A percentile compares a stretch with the other conserved stretches of the same genome.
Conservation (phyloP, 2,888 invertebrate species). For the Seira sanloemensis region DNA sequence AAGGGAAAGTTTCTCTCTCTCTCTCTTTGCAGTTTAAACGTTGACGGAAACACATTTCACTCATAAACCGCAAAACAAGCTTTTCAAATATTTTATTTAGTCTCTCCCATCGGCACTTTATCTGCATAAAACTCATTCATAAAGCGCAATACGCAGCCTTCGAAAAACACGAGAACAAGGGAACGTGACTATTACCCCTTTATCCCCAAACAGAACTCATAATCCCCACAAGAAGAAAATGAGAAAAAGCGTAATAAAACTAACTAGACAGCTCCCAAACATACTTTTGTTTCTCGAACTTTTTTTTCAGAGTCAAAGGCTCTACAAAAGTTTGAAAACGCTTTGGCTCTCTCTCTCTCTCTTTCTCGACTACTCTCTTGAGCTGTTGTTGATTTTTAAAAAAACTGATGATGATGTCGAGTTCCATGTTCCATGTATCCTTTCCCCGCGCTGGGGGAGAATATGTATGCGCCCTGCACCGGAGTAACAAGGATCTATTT, state of each 20-base stretch:
- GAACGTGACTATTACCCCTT: not conserved
- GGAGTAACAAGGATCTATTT: constrained; percentile 35
- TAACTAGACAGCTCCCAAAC: not conserved
- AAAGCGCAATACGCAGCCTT: not conserved
- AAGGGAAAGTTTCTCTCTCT: too few relatives aligned
- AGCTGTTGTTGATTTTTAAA: not conserved
- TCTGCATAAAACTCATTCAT: not conserved
- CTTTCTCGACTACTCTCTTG: too few relatives aligned
- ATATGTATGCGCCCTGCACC: too few relatives aligned
- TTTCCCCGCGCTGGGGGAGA: not conserved
- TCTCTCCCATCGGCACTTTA: not conserved
- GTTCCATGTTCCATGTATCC: not conserved
- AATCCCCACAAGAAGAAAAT: not conserved
- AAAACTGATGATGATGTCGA: not conserved
- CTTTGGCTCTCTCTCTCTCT: not conserved
- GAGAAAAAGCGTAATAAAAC: constrained; percentile 4
- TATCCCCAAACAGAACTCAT: not conserved
- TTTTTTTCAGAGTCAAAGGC: not conserved
- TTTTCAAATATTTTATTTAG: not conserved
- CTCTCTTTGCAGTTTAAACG: too few relatives aligned
- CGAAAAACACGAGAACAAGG: not conserved
- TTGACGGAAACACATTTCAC: too few relatives aligned
- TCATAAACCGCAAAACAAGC: not conserved
- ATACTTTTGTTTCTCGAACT: not conserved
- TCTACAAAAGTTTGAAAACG: not conserved